A percentile compares a stretch with the other conserved stretches of the same genome.
phyloP scores from a whole-genome alignment of 2,797 vertebrate genomes.

The Oreortyx pictus region DNA sequence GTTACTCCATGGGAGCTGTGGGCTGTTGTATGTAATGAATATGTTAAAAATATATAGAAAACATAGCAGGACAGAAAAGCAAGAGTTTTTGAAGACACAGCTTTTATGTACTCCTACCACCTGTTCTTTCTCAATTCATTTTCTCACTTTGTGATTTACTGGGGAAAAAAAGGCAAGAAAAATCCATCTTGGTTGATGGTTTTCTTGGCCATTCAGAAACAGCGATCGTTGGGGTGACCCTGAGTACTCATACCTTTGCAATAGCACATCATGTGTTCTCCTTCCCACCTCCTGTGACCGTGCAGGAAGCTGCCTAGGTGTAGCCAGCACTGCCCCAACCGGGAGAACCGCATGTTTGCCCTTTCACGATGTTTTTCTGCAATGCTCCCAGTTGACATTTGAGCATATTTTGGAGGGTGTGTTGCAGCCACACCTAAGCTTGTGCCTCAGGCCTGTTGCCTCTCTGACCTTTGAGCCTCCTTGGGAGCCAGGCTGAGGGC shows the following conservation, averaged over 20 bases:
- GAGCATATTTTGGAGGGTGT: not conserved
- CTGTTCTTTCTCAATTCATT: not conserved
- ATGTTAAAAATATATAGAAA: not conserved
- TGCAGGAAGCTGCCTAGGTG: not conserved
- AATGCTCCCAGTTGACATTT: accelerated
- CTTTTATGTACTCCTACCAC: not conserved
- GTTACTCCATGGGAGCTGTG: not conserved
- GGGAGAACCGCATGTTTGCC: not conserved
- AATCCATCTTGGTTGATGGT: not conserved
- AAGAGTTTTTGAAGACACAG: not conserved
- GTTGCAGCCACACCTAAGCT: not conserved
- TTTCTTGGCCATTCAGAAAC: not conserved
- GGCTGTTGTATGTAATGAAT: not conserved
- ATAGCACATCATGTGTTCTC: not conserved
- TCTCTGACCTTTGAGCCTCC: not conserved
- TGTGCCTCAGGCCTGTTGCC: not conserved
- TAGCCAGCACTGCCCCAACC: accelerated
- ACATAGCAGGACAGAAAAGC: not conserved
- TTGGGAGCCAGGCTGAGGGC: not conserved
- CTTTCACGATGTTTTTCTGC: accelerated
- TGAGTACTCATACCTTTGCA: not conserved
- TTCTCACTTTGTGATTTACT: not conserved
- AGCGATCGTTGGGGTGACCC: accelerated
- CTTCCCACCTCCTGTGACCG: accelerated
- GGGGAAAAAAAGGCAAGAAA: not conserved